A percentile compares a stretch with the other conserved stretches of the same genome.
Evolutionary conservation across 2,797 vertebrate species (phyloP).

Genomic region (Acipenser oxyrinchus): DNA sequence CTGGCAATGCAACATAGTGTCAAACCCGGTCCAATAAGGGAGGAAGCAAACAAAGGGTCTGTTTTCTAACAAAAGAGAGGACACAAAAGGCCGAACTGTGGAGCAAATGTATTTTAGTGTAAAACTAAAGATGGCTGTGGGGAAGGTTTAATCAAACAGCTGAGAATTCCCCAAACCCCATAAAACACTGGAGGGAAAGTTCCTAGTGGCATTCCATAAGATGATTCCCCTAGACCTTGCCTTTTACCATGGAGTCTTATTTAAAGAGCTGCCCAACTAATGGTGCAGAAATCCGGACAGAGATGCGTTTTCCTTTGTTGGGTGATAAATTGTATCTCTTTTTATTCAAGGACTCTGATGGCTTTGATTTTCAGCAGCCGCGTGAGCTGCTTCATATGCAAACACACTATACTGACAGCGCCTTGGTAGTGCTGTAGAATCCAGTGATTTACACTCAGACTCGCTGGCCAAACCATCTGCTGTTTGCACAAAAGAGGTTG

Average conservation of each 20-base stretch:
- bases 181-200: too few relatives aligned
- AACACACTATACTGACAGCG: constrained; percentile 31
- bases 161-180: too few relatives aligned
- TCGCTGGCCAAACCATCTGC: constrained; percentile 38
- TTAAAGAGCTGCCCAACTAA: constrained; percentile 18
- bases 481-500: constrained; percentile 36
- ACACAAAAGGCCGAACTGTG: too few relatives aligned
- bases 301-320: constrained; percentile 18
- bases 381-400: constrained; percentile 31
- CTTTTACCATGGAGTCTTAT: constrained; percentile 6
- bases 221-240: constrained; percentile 16
- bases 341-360: constrained; percentile 28
- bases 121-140: too few relatives aligned
- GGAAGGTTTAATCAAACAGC: too few relatives aligned
- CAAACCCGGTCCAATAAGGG: too few relatives aligned
- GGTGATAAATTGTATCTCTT: constrained; percentile 33
- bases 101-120: too few relatives aligned
- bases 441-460: constrained; percentile 41
- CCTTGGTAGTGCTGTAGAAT: constrained; percentile 37
- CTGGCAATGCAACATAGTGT: too few relatives aligned
- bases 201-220: constrained; percentile 20
- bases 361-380: constrained; percentile 28
- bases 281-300: constrained; percentile 24
- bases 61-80: too few relatives aligned
- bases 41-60: too few relatives aligned